Evolutionary conservation across 2,797 vertebrate species (phyloP).

Genomic region (Parauchenoglanis punctatus): DNA sequence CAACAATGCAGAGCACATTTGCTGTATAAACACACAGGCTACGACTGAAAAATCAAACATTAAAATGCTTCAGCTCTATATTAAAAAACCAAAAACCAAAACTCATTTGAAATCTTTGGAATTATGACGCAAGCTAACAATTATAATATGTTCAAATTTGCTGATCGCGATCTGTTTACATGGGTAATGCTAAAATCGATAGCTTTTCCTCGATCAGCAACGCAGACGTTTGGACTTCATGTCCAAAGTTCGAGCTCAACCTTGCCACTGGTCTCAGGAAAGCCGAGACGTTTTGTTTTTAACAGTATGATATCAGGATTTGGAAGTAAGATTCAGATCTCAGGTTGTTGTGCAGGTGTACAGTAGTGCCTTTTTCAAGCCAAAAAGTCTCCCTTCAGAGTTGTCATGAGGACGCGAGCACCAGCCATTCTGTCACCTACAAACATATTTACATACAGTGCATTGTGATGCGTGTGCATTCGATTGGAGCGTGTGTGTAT

Average conservation of each 20-base stretch:
- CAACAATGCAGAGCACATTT: neutral
- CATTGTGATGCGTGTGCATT: conserved; percentile 44
- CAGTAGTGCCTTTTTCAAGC: neutral
- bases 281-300: neutral
- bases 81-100: neutral
- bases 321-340: neutral
- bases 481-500: conserved; percentile 26
- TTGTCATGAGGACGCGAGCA: conserved; percentile 28
- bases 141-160: neutral
- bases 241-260: neutral
- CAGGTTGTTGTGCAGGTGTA: neutral
- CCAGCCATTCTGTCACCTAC: conserved; percentile 14
- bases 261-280: neutral
- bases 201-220: neutral
- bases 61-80: neutral
- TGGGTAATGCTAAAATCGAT: neutral
- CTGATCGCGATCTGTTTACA: neutral
- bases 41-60: neutral
- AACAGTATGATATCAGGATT: neutral
- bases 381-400: neutral
- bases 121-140: neutral
- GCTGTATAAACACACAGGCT: neutral
- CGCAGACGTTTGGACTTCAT: neutral
- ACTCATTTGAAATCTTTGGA: neutral
- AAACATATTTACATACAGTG: conserved; percentile 50